These are phyloP conservation scores for Chrysocyon brachyurus DNA, from an alignment of 2,797 vertebrate genomes.

Conservation along the genomic window DNA sequence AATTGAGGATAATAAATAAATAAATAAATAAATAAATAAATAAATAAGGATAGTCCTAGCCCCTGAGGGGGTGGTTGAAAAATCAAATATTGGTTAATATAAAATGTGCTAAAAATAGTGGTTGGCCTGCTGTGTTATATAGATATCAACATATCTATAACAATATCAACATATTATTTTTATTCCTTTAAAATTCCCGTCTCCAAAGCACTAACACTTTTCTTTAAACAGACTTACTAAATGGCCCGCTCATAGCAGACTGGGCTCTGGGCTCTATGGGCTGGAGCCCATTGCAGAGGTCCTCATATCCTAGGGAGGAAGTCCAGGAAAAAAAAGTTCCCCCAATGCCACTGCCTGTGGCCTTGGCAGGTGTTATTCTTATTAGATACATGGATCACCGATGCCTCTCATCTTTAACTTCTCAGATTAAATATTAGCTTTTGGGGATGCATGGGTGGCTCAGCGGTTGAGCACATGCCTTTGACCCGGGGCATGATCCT, in stretches of 20 bases:
- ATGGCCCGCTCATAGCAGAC: accelerated
- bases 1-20: not conserved
- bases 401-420: not conserved
- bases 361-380: not conserved
- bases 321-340: not conserved
- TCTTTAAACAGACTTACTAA: not conserved
- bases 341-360: not conserved
- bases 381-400: not conserved
- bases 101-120: not conserved
- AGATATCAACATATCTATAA: not conserved
- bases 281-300: not conserved
- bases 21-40: not conserved
- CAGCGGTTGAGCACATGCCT: no score
- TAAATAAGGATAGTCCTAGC: not conserved
- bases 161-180: not conserved
- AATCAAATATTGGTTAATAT: not conserved
- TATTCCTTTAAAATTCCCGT: not conserved
- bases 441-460: not conserved
- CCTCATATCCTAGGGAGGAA: not conserved
- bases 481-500: no score
- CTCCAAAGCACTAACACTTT: not conserved
- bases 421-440: not conserved
- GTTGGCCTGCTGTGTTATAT: not conserved
- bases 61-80: not conserved
- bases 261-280: not conserved